Evolutionary conservation across 2,797 vertebrate genomes (phyloP).

Genomic region (Stomatorhinus walkeri): DNA sequence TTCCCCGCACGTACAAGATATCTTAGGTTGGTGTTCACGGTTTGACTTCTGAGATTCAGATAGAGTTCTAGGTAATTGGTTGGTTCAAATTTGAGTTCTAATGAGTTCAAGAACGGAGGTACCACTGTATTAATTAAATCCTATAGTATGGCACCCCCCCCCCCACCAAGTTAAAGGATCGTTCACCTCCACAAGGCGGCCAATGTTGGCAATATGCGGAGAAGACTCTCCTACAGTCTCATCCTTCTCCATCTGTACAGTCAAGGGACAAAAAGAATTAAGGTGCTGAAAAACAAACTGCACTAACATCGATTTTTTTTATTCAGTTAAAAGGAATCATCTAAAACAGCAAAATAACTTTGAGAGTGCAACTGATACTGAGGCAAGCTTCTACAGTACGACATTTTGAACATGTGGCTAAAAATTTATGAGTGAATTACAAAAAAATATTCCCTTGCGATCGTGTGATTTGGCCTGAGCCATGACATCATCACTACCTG

Average conservation of each 20-base stretch:
- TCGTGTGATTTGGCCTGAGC: not conserved
- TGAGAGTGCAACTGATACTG: not conserved
- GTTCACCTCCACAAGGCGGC: slow-evolving; percentile 89
- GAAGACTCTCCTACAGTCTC: slow-evolving; percentile 91
- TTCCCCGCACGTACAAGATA: too few relatives aligned
- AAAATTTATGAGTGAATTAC: not conserved
- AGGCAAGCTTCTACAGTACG: not conserved
- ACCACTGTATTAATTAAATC: not conserved
- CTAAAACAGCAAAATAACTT: not conserved
- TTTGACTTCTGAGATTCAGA: too few relatives aligned
- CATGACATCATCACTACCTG: not conserved
- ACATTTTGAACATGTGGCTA: not conserved
- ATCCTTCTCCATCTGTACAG: slow-evolving; percentile 87
- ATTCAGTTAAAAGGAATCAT: not conserved
- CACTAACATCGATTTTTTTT: not conserved
- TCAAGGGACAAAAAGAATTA: not conserved
- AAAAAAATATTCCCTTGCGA: not conserved
- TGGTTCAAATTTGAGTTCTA: too few relatives aligned
- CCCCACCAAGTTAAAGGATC: not conserved
- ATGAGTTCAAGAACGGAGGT: too few relatives aligned
- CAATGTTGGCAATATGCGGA: slow-evolving; percentile 96
- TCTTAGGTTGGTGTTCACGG: too few relatives aligned
- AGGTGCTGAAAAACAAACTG: not conserved
- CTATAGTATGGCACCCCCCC: not conserved
- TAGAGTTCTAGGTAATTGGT: too few relatives aligned